phyloP scores from a whole-genome alignment of 2,113 vertebrate species.

The Malurus melanocephalus region DNA sequence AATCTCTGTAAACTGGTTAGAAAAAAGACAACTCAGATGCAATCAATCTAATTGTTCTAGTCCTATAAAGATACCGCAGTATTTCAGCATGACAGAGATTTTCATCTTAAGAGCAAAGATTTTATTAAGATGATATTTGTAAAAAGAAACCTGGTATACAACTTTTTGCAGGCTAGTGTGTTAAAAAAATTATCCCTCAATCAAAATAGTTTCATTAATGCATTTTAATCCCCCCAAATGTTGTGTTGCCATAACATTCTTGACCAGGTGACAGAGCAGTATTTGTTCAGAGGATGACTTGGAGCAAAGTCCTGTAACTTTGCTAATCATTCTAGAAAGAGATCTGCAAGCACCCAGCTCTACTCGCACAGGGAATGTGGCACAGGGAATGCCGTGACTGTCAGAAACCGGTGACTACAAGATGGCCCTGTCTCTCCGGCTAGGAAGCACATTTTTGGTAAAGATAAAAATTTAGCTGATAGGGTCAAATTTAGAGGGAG shows the following conservation, averaged over 20 bases:
- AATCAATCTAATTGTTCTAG: background rate
- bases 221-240: background rate
- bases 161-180: background rate
- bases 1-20: background rate
- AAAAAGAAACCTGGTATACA: accelerated
- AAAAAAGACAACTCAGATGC: background rate
- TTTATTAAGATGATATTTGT: background rate
- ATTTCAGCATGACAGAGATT: background rate
- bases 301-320: background rate
- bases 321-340: background rate
- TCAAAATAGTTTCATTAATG: background rate
- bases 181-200: background rate
- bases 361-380: background rate
- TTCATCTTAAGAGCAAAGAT: background rate
- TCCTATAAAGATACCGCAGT: background rate
- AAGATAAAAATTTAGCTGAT: background rate
- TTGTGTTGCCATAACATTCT: background rate
- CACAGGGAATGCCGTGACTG: background rate
- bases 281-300: background rate
- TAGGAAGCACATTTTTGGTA: background rate
- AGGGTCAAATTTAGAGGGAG: background rate
- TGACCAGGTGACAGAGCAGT: background rate
- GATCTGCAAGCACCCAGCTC: background rate
- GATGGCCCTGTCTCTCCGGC: background rate
- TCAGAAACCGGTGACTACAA: background rate